phyloP scores from a whole-genome alignment of 2,888 invertebrate genomes.

The Leucophenga maculata region DNA sequence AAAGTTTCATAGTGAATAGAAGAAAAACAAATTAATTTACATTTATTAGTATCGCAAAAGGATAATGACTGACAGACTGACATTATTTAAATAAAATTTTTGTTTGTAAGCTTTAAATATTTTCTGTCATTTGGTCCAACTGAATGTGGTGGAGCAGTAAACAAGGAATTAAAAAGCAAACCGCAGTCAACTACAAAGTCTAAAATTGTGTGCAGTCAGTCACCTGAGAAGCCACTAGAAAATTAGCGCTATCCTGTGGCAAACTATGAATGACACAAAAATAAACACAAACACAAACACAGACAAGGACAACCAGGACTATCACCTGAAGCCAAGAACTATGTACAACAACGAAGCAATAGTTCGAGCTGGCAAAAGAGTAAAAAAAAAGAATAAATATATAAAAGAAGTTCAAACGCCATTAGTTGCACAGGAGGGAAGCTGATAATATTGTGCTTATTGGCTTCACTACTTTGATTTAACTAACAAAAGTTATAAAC shows the following conservation, averaged over 20 bases:
- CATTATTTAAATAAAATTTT: not conserved
- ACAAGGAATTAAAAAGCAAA: not conserved
- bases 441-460: not conserved
- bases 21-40: slow-evolving; percentile 18
- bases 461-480: not conserved
- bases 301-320: slow-evolving; percentile 24
- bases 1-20: not conserved
- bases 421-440: not conserved
- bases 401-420: no score
- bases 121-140: not conserved
- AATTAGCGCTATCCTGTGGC: slow-evolving; percentile 55
- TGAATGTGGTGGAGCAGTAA: no score
- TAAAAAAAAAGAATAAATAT: slow-evolving; percentile 12
- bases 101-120: not conserved
- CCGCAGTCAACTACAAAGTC: not conserved
- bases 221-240: slow-evolving; percentile 54
- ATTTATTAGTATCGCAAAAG: slow-evolving; percentile 8
- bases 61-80: not conserved
- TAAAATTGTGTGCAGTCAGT: slow-evolving; percentile 49
- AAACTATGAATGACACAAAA: slow-evolving; percentile 35
- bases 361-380: slow-evolving; percentile 22
- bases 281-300: slow-evolving; percentile 36
- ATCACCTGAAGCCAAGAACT: slow-evolving; percentile 14
- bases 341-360: slow-evolving; percentile 30
- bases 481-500: no score